These are phyloP conservation scores for Meloidogyne floridensis DNA, from an alignment of 1,140 invertebrate genomes.

Conservation along the genomic window DNA sequence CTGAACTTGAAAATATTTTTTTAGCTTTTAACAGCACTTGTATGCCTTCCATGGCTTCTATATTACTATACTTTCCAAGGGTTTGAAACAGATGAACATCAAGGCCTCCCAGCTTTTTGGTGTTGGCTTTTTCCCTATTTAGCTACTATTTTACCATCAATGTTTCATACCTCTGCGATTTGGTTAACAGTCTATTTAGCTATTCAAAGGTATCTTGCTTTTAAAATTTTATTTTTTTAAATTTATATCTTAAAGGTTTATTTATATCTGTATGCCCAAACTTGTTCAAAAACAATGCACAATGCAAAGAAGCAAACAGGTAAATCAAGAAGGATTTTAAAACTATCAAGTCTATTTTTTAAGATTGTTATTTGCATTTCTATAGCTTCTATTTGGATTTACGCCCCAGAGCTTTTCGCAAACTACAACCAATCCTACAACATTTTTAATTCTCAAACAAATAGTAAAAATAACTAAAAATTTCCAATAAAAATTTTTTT, in stretches of 20 bases:
- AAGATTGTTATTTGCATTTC: constrained; percentile 61
- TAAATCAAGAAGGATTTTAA: constrained; percentile 15
- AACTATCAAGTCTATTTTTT: background rate
- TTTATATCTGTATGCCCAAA: constrained; percentile 64
- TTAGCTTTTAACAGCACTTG: constrained; percentile 77
- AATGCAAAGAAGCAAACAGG: constrained; percentile 61
- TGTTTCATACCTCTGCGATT: constrained; percentile 60
- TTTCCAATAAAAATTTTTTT: constrained; percentile 19
- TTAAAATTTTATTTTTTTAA: background rate
- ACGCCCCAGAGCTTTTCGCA: constrained; percentile 60
- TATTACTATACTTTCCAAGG: constrained; percentile 65
- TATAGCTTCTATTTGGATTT: constrained; percentile 54
- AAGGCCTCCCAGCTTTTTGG: constrained; percentile 60
- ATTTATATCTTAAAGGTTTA: constrained; percentile 40
- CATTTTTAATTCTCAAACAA: constrained; percentile 29
- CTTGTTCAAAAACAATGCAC: constrained; percentile 59
- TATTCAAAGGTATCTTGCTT: constrained; percentile 43
- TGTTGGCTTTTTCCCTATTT: constrained; percentile 61
- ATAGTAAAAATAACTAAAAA: constrained; percentile 38
- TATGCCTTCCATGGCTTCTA: constrained; percentile 63
- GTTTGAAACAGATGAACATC: constrained; percentile 48
- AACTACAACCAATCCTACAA: constrained; percentile 59
- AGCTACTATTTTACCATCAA: constrained; percentile 61
- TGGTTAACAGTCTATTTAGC: constrained; percentile 62
- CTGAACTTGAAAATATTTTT: constrained; percentile 6